A percentile compares a stretch with the other conserved stretches of the same genome.
phyloP scores from a whole-genome alignment of 64 coral and sea anemone genomes.

The Montipora capricornis region DNA sequence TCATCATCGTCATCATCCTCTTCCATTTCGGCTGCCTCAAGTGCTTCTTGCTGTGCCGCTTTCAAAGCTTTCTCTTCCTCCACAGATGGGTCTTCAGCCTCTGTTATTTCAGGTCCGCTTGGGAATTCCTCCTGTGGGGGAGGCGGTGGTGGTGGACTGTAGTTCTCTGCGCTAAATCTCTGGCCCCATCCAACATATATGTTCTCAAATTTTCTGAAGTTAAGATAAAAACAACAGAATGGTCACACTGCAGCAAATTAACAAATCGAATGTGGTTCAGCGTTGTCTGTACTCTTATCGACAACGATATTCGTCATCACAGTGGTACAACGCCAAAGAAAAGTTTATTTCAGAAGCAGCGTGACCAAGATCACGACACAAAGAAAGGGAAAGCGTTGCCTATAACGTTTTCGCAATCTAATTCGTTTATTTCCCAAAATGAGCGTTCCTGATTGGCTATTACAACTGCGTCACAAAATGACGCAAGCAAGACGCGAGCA shows the following conservation, averaged over 20 bases:
- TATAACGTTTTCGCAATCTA: no score
- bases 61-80: slow-evolving; percentile 98
- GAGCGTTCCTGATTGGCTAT: no score
- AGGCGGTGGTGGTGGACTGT: slow-evolving; percentile 95
- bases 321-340: no score
- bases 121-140: slow-evolving; percentile 96
- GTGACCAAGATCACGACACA: no score
- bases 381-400: no score
- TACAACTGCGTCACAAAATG: no score
- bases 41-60: slow-evolving; percentile 95
- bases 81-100: slow-evolving; percentile 94
- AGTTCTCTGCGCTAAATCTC: slow-evolving; percentile 96
- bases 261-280: no score
- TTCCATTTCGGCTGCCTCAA: slow-evolving; percentile 85
- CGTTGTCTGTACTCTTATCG: no score
- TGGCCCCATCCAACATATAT: slow-evolving; percentile 98
- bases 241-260: not conserved
- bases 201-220: slow-evolving; percentile 97
- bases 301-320: no score
- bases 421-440: no score
- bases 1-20: slow-evolving; percentile 98
- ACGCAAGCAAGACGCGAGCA: no score
- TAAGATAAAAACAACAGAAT: not conserved
- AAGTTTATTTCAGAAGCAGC: no score
- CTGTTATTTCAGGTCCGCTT: slow-evolving; percentile 97